Conservation (phyloP, 2,113 vertebrate species). For the Passer domesticus region DNA sequence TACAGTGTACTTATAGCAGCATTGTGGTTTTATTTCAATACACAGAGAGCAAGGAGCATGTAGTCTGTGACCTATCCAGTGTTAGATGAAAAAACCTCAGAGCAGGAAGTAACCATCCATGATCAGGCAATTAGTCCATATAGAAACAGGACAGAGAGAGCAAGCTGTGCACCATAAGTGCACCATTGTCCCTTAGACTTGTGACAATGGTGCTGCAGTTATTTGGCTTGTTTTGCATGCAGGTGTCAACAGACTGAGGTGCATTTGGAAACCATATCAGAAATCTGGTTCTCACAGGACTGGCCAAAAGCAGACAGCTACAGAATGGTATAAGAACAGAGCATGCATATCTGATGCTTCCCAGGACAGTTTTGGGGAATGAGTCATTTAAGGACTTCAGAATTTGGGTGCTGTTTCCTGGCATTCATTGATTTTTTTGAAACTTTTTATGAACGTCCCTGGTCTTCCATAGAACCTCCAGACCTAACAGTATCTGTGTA, state of each 20-base stretch:
- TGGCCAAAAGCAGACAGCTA: neutral
- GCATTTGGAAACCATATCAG: neutral
- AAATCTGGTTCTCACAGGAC: neutral
- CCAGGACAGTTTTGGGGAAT: neutral
- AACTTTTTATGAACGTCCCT: neutral
- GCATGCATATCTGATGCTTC: neutral
- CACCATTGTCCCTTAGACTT: neutral
- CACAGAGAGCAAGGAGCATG: neutral
- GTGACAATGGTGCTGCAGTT: neutral
- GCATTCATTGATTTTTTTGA: neutral
- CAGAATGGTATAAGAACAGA: neutral
- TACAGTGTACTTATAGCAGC: neutral
- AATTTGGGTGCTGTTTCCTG: neutral
- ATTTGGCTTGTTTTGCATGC: neutral
- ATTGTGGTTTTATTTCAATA: neutral
- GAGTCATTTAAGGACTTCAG: neutral
- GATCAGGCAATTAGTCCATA: neutral
- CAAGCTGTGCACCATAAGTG: neutral
- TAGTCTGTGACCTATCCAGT: neutral
- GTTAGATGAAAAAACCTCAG: neutral
- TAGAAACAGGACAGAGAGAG: neutral
- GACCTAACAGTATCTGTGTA: neutral
- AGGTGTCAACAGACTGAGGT: fast-evolving
- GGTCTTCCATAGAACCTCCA: neutral
- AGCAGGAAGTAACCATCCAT: neutral